These are phyloP conservation scores for Solen grandis DNA, from an alignment of 1,140 invertebrate genomes.

Conservation along the genomic window DNA sequence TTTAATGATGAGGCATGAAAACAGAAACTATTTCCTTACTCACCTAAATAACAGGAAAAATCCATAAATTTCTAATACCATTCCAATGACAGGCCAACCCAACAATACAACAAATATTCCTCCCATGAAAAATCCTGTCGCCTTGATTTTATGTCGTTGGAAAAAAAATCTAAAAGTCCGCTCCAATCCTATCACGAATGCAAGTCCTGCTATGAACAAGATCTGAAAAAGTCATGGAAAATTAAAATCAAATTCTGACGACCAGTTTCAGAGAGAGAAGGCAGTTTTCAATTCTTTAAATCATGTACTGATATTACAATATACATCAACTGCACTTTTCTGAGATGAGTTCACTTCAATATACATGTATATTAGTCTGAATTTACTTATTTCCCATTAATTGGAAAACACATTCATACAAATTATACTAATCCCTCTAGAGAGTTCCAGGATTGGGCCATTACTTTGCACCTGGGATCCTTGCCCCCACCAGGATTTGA, in stretches of 20 bases:
- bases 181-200: slow-evolving; percentile 97
- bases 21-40: too few relatives aligned
- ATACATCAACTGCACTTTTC: not conserved
- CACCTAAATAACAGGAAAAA: slow-evolving; percentile 86
- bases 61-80: slow-evolving; percentile 94
- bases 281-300: not conserved
- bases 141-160: slow-evolving; percentile 97
- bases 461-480: too few relatives aligned
- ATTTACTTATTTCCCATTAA: too few relatives aligned
- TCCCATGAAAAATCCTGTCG: slow-evolving; percentile 94
- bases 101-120: slow-evolving; percentile 97
- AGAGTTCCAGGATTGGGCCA: too few relatives aligned
- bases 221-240: slow-evolving; percentile 85
- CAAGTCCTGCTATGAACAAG: slow-evolving; percentile 96
- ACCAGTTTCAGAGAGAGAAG: not conserved
- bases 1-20: too few relatives aligned
- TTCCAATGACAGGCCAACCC: slow-evolving; percentile 97
- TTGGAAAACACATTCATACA: too few relatives aligned
- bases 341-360: too few relatives aligned
- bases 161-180: slow-evolving; percentile 99
- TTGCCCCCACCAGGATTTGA: too few relatives aligned
- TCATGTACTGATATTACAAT: not conserved
- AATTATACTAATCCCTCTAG: too few relatives aligned
- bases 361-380: too few relatives aligned
- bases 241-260: too few relatives aligned